Percentiles rank a stretch among this genome's conserved stretches.
Conservation (phyloP, 2,113 vertebrate species). For the Sturnira hondurensis region DNA sequence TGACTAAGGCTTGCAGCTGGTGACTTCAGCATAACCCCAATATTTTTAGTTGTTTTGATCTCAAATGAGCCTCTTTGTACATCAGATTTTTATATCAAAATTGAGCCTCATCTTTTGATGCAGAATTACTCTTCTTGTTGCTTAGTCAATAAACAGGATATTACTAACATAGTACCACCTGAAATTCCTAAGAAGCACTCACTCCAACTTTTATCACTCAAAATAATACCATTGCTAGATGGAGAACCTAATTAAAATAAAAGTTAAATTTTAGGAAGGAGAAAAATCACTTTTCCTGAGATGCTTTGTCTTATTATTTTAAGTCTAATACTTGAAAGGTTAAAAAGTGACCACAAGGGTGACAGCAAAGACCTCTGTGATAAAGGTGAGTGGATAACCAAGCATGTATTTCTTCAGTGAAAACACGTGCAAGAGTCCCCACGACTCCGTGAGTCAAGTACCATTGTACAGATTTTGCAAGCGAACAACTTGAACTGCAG, state of each 20-base stretch:
- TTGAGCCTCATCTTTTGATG: neutral
- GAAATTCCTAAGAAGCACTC: neutral
- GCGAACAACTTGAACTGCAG: neutral
- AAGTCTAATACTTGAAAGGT: neutral
- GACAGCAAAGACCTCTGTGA: neutral
- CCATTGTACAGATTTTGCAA: neutral
- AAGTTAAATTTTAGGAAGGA: neutral
- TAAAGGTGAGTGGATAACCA: neutral
- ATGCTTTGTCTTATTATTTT: neutral
- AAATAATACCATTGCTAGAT: neutral
- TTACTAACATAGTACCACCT: neutral
- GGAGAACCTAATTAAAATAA: neutral
- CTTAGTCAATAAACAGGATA: neutral
- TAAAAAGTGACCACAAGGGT: neutral
- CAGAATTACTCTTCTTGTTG: neutral
- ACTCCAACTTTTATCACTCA: neutral
- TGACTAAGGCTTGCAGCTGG: slow-evolving; percentile 52
- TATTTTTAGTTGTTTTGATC: slow-evolving; percentile 15
- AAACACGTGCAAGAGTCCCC: neutral
- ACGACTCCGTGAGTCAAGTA: neutral
- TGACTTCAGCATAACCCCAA: neutral
- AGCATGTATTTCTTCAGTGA: neutral
- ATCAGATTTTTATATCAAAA: neutral
- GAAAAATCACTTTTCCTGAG: neutral
- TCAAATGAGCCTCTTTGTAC: slow-evolving; percentile 10